Percentiles rank a stretch among this genome's conserved stretches.
phyloP scores from a whole-genome alignment of 2,797 vertebrate species.

The Geotrypetes seraphini region DNA sequence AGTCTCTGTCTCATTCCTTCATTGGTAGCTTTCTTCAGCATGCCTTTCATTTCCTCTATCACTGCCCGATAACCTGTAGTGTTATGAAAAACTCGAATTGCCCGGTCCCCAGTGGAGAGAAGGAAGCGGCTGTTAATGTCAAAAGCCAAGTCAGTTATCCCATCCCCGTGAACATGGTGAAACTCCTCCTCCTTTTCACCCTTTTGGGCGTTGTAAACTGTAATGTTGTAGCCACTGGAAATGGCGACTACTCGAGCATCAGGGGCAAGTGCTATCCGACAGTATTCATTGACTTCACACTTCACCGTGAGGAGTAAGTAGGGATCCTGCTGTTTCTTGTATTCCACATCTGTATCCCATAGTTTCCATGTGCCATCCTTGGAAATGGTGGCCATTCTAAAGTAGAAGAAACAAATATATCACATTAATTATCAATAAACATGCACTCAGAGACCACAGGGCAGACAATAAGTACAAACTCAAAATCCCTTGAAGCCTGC shows the following conservation, averaged over 20 bases:
- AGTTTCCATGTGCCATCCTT: slow-evolving; percentile 92
- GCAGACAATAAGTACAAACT: too few relatives aligned
- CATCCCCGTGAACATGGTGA: slow-evolving; percentile 50
- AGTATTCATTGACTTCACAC: slow-evolving; percentile 52
- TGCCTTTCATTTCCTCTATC: slow-evolving; percentile 72
- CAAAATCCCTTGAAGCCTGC: too few relatives aligned
- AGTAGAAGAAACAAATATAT: neutral
- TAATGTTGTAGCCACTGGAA: slow-evolving; percentile 55
- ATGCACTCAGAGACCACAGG: too few relatives aligned
- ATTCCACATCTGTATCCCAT: slow-evolving; percentile 90
- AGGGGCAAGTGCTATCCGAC: slow-evolving; percentile 70
- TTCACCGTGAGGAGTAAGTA: slow-evolving; percentile 74
- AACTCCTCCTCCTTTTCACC: slow-evolving; percentile 77
- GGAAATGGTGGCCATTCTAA: slow-evolving; percentile 86
- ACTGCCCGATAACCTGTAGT: slow-evolving; percentile 71
- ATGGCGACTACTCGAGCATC: slow-evolving; percentile 73
- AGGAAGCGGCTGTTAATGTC: slow-evolving; percentile 74
- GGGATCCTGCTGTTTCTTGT: slow-evolving; percentile 91
- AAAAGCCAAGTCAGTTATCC: slow-evolving; percentile 68
- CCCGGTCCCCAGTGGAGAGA: slow-evolving; percentile 74
- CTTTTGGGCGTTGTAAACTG: slow-evolving; percentile 56
- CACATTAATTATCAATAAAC: too few relatives aligned
- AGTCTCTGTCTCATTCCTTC: slow-evolving; percentile 76
- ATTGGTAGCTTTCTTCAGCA: slow-evolving; percentile 70
- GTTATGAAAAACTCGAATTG: slow-evolving; percentile 79